These are phyloP conservation scores for Cyanocitta stelleri DNA, from an alignment of 2,113 vertebrate species.

Conservation along the genomic window DNA sequence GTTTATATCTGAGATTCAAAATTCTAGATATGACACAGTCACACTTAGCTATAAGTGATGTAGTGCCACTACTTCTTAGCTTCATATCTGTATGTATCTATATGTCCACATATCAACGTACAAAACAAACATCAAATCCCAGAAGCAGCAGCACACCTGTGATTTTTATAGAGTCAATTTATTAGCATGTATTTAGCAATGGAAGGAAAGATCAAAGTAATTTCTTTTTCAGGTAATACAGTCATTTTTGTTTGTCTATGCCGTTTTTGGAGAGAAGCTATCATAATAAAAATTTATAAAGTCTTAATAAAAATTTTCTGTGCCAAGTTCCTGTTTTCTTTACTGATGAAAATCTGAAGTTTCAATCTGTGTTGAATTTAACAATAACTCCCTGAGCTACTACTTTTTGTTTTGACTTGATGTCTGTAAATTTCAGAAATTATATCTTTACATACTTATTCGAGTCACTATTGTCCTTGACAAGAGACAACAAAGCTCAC, in stretches of 20 bases:
- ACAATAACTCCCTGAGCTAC: neutral
- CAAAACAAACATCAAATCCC: neutral
- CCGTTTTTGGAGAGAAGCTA: neutral
- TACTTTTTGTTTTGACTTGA: neutral
- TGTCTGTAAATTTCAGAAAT: neutral
- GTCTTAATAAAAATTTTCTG: neutral
- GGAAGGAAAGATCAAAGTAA: neutral
- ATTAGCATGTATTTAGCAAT: neutral
- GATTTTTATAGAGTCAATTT: neutral
- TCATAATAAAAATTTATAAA: neutral
- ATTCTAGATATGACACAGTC: neutral
- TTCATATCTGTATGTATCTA: neutral
- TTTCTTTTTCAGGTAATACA: neutral
- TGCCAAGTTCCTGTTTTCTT: neutral
- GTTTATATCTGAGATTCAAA: neutral
- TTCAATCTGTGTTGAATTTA: neutral
- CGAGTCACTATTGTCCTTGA: neutral
- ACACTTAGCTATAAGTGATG: neutral
- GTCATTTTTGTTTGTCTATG: neutral
- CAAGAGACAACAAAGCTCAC: neutral
- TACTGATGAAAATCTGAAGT: neutral
- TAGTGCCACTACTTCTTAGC: neutral
- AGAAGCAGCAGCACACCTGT: neutral
- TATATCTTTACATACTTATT: neutral
- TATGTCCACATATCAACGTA: neutral